Conservation (phyloP, 2,888 invertebrate genomes). For the Lucinisca nassula region DNA sequence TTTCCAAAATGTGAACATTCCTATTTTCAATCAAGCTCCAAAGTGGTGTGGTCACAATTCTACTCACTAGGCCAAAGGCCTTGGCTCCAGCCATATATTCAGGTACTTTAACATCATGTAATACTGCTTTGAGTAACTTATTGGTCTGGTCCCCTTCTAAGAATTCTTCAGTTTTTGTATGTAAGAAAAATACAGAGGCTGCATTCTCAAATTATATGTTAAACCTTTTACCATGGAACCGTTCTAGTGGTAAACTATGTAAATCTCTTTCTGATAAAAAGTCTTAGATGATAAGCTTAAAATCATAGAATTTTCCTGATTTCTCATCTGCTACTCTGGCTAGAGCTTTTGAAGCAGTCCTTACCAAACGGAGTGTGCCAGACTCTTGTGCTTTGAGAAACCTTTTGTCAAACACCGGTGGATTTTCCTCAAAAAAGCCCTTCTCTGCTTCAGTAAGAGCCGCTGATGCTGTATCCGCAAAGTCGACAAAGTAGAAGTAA, state of each 20-base stretch:
- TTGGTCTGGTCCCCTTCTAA: slow-evolving; percentile 44
- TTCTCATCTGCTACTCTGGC: slow-evolving; percentile 66
- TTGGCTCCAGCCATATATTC: slow-evolving; percentile 63
- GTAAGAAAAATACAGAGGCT: slow-evolving; percentile 49
- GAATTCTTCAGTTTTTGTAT: slow-evolving; percentile 50
- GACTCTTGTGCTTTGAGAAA: slow-evolving; percentile 50
- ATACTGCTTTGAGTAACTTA: slow-evolving; percentile 54
- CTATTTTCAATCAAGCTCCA: slow-evolving; percentile 56
- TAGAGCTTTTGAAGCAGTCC: slow-evolving; percentile 57
- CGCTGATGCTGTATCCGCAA: not conserved
- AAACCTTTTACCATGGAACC: slow-evolving; percentile 66
- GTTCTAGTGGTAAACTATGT: slow-evolving; percentile 33
- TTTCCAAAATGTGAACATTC: slow-evolving; percentile 46
- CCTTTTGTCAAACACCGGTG: slow-evolving; percentile 41
- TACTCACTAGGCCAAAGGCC: slow-evolving; percentile 65
- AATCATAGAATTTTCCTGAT: slow-evolving; percentile 44
- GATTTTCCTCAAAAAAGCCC: slow-evolving; percentile 25
- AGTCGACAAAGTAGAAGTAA: too few relatives aligned
- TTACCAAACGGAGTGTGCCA: slow-evolving; percentile 35
- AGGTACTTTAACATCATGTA: slow-evolving; percentile 58
- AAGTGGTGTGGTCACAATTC: slow-evolving; percentile 42
- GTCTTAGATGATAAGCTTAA: slow-evolving; percentile 33
- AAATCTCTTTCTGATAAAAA: slow-evolving; percentile 43
- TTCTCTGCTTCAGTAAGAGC: slow-evolving; percentile 38
- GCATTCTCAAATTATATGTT: slow-evolving; percentile 63